phyloP scores from a whole-genome alignment of 2,113 vertebrate species.

The Psammodynastes pulverulentus region DNA sequence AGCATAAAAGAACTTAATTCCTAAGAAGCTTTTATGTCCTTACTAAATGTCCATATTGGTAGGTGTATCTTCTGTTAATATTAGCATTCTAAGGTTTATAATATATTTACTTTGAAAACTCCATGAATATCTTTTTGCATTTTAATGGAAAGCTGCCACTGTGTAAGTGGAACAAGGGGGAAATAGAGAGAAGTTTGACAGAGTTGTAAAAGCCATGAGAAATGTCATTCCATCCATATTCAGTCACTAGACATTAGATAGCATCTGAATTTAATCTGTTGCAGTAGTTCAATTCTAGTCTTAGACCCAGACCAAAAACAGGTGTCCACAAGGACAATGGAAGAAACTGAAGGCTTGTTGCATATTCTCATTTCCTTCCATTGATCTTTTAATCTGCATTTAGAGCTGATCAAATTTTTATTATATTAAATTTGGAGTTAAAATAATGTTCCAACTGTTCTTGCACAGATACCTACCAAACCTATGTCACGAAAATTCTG shows the following conservation, averaged over 20 bases:
- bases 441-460: background rate
- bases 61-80: conserved; percentile 28
- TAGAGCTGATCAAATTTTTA: background rate
- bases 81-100: conserved; percentile 40
- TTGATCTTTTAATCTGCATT: background rate
- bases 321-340: background rate
- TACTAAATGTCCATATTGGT: conserved; percentile 29
- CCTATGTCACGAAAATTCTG: background rate
- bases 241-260: background rate
- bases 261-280: background rate
- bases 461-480: background rate
- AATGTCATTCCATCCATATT: background rate
- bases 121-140: conserved; percentile 31
- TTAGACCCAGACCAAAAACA: background rate
- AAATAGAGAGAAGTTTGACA: background rate
- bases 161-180: background rate
- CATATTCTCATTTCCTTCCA: background rate
- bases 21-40: conserved; percentile 29
- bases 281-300: background rate
- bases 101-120: conserved; percentile 43
- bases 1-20: conserved; percentile 32
- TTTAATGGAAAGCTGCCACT: conserved; percentile 23
- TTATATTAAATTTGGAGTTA: background rate
- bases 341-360: background rate
- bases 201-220: background rate